These are phyloP conservation scores for Nycticryphes semicollaris DNA, from an alignment of 2,113 vertebrate species.

Conservation along the genomic window DNA sequence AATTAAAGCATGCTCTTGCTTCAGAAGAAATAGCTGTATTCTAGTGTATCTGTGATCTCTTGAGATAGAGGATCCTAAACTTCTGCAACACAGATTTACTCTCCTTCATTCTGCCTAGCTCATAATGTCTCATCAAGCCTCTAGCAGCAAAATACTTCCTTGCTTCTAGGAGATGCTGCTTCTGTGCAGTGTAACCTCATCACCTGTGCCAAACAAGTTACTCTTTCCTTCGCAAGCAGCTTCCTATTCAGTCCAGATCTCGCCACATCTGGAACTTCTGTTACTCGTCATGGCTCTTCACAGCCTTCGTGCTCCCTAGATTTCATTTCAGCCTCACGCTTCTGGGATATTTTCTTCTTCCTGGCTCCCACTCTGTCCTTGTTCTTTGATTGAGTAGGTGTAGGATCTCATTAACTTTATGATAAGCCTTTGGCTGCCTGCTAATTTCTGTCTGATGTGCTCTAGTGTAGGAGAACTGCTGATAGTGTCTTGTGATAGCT, in stretches of 20 bases:
- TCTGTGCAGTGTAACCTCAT: neutral
- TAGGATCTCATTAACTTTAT: neutral
- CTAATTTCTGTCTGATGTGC: slow-evolving; percentile 9
- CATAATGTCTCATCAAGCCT: neutral
- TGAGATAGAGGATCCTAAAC: neutral
- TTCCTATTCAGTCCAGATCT: neutral
- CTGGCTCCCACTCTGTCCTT: neutral
- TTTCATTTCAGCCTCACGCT: neutral
- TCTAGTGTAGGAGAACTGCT: neutral
- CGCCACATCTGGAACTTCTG: neutral
- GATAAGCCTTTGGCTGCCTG: neutral
- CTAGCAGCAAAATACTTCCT: neutral
- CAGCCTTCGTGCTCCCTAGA: neutral
- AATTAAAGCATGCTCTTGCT: neutral
- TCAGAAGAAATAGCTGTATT: neutral
- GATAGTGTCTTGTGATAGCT: slow-evolving; percentile 22
- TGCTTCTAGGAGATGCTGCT: neutral
- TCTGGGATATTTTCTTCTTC: neutral
- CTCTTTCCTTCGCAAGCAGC: neutral
- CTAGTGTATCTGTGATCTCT: neutral
- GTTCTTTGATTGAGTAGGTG: neutral
- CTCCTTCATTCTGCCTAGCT: neutral
- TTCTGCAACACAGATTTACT: neutral
- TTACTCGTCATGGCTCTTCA: neutral
- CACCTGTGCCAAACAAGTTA: neutral